A percentile compares a stretch with the other conserved stretches of the same genome.
These are phyloP conservation scores for Catocala nupta DNA, from an alignment of 2,888 invertebrate species.

Conservation along the genomic window DNA sequence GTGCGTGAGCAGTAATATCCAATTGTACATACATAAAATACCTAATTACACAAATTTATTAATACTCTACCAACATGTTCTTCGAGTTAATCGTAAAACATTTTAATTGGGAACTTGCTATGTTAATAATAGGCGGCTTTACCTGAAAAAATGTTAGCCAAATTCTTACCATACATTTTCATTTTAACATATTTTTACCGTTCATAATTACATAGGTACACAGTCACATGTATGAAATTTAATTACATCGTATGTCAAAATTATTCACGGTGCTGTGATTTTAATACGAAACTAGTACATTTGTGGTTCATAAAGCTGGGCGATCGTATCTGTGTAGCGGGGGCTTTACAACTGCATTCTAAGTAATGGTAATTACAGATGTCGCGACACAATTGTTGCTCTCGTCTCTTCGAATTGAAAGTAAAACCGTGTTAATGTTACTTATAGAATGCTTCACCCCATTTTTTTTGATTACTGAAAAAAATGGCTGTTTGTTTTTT, in stretches of 20 bases:
- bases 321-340: constrained; percentile 54
- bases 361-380: constrained; percentile 38
- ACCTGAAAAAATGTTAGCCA: constrained; percentile 51
- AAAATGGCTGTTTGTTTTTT: constrained; percentile 11
- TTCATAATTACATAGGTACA: constrained; percentile 52
- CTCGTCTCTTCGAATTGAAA: constrained; percentile 19
- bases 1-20: constrained; percentile 31
- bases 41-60: constrained; percentile 51
- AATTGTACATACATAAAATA: constrained; percentile 48
- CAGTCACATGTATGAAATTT: constrained; percentile 60
- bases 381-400: constrained; percentile 21
- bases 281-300: constrained; percentile 52
- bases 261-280: constrained; percentile 63
- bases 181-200: constrained; percentile 48
- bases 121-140: constrained; percentile 52
- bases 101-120: constrained; percentile 54
- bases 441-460: background rate
- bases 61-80: constrained; percentile 42
- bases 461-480: constrained; percentile 20
- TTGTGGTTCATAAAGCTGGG: constrained; percentile 64
- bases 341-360: constrained; percentile 32
- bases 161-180: constrained; percentile 51
- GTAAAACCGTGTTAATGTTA: constrained; percentile 20
- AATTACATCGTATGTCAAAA: constrained; percentile 63
- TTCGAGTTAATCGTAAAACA: constrained; percentile 44